Base-by-base conservation (phyloP, 2,888 invertebrate genomes). In the Machimus atricapillus region DNA sequence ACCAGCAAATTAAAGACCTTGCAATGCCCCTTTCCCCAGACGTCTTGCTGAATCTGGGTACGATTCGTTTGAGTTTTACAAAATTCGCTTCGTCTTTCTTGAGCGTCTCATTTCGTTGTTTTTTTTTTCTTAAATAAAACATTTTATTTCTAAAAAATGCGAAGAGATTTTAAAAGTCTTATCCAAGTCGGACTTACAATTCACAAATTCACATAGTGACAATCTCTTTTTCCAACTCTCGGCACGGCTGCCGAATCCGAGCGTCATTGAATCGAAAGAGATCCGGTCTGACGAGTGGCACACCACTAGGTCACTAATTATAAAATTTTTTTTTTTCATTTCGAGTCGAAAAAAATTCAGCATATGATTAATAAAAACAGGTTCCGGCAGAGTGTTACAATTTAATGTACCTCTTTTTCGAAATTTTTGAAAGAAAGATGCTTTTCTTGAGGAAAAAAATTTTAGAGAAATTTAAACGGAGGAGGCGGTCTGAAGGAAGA, bases 281-380 rank as follows among this genome's bases (percentile, higher is more conserved):
- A 78, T 78, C 78, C 78, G 78, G 78, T 78, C 78, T 78, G 78
- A 43, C 43, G 78, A 78, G 78, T 78, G 78, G 66, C 43, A 23
- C 78, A 78, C 78, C 78, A 78, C 78, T 78, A 78, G 78, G 78
- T 78, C 78, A 78, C 78, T 78, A 78, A 78, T 78, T 78, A 78
- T 78, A 78, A n/a, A 78, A 40, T 12, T 78, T 43, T 78, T 46
- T 46, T 46, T 16, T 46, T 46, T 43, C n/a, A 40, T 78, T 78
- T 40, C n/a, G n/a, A 78, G 66, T 9, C 1, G 2, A 19, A 66
- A 66, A 66, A 66, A 66, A 66, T 66, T 66, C 66, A 12, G 66
- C 66, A 66, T 66, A 66, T 66, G 9, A 66, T 66, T 66, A 66
- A 66, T 66, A 66, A 66, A 66, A 66, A 66, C 66, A 12, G 66